Conservation (phyloP, 2,113 vertebrate species). For the Indri indri region DNA sequence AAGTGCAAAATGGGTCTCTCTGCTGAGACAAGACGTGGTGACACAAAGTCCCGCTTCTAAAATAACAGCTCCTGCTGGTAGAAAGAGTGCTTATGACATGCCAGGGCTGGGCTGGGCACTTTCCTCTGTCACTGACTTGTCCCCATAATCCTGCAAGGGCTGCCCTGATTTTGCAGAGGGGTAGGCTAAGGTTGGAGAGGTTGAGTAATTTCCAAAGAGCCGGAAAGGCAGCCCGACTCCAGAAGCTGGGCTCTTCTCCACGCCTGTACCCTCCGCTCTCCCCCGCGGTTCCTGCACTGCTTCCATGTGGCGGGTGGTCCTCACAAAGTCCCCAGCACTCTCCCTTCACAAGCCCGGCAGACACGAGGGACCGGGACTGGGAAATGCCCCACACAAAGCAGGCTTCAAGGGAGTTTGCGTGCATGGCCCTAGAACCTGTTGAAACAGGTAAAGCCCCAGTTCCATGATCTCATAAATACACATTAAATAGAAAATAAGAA, state of each 20-base stretch:
- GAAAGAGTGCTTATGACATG: background rate
- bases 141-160: background rate
- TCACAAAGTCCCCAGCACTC: background rate
- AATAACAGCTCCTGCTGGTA: background rate
- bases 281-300: background rate
- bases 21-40: background rate
- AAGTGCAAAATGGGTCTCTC: background rate
- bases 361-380: background rate
- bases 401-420: background rate
- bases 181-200: background rate
- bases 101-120: background rate
- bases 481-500: background rate
- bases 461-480: conserved; percentile 35
- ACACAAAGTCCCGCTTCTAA: background rate
- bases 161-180: background rate
- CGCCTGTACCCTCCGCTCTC: rapidly evolving
- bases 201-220: background rate
- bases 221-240: background rate
- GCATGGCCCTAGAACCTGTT: background rate
- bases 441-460: background rate
- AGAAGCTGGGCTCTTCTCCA: background rate
- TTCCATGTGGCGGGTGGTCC: background rate
- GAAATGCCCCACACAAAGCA: background rate
- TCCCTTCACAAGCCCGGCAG: too few species aligned
- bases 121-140: background rate